phyloP scores from a whole-genome alignment of 2,113 vertebrate genomes.

The Oxyruncus cristatus region DNA sequence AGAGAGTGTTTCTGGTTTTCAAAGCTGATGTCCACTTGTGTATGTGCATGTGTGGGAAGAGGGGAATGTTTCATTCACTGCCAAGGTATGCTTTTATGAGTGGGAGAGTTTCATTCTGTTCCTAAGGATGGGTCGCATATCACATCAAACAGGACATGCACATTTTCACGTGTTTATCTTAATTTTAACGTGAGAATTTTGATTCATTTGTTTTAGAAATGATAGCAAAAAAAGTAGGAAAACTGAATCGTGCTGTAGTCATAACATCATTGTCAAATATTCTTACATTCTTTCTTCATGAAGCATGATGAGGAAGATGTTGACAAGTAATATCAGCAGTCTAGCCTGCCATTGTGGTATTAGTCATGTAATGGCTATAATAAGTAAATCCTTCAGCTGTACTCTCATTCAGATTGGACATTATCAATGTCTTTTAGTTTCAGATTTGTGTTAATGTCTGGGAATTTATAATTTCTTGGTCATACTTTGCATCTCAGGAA shows the following conservation, averaged over 20 bases:
- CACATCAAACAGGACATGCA: background rate
- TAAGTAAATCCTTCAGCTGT: background rate
- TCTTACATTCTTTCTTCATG: background rate
- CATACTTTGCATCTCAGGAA: background rate
- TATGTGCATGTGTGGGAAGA: slow-evolving; percentile 8
- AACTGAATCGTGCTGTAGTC: background rate
- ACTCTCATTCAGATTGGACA: background rate
- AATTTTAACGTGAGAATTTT: background rate
- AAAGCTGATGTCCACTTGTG: slow-evolving; percentile 12
- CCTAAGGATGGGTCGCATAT: background rate
- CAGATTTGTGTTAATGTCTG: background rate
- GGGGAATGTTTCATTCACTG: background rate
- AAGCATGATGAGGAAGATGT: background rate
- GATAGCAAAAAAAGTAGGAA: background rate
- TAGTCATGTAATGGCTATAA: background rate
- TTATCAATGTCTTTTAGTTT: background rate
- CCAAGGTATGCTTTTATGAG: slow-evolving; percentile 28
- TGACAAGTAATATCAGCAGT: background rate
- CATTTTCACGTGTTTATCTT: background rate
- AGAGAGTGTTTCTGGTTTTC: background rate
- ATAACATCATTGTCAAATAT: background rate
- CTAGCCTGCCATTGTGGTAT: background rate
- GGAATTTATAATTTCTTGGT: background rate
- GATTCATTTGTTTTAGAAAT: background rate
- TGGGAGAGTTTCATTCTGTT: background rate